A percentile compares a stretch with the other conserved stretches of the same genome.
Evolutionary conservation across 2,113 vertebrate species (phyloP).

Genomic region (Pipra filicauda): DNA sequence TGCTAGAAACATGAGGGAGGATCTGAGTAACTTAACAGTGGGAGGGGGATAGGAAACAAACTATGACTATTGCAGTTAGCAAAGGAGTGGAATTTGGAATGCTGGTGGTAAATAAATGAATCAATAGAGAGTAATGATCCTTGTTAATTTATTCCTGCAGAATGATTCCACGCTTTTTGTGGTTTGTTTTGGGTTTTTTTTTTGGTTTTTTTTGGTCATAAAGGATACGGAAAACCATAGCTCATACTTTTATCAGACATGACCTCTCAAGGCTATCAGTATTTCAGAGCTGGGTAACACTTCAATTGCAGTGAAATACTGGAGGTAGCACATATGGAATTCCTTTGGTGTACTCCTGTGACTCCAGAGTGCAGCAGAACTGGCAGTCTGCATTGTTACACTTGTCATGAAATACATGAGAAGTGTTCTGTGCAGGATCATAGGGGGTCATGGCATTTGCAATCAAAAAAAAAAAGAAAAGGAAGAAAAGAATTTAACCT

Average conservation of each 20-base stretch:
- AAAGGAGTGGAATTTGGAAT: neutral
- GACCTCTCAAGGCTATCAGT: neutral
- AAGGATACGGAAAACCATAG: neutral
- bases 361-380: neutral
- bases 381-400: constrained; percentile 60
- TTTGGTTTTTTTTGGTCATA: neutral
- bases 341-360: constrained; percentile 9
- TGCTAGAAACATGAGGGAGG: neutral
- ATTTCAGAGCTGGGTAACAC: neutral
- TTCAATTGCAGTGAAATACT: neutral
- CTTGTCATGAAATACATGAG: constrained; percentile 39
- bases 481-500: neutral
- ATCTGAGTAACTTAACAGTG: neutral
- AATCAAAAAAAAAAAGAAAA: neutral
- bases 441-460: neutral
- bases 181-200: neutral
- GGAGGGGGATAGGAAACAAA: neutral
- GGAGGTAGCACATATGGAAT: constrained; percentile 27
- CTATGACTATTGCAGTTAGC: neutral
- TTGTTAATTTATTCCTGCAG: neutral
- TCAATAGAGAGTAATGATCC: neutral
- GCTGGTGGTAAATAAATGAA: neutral
- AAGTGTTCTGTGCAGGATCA: constrained; percentile 26
- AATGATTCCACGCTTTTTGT: neutral
- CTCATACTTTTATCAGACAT: neutral